A percentile compares a stretch with the other conserved stretches of the same genome.
Conservation (phyloP, 2,888 invertebrate species). For the Dendrolimus pini region DNA sequence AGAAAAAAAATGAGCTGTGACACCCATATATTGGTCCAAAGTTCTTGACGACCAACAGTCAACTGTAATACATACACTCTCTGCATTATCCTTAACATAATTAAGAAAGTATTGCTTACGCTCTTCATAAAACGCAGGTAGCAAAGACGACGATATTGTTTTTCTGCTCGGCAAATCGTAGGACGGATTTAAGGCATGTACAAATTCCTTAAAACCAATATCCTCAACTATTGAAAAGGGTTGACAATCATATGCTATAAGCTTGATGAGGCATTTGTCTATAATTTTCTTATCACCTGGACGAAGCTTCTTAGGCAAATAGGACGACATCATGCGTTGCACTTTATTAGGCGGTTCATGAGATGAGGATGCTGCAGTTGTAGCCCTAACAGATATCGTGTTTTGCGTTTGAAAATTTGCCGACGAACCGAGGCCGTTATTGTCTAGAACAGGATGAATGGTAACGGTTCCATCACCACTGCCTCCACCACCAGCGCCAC, state of each 20-base stretch:
- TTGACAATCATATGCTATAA: conserved; percentile 8
- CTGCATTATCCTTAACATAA: conserved; percentile 3
- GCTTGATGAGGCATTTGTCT: conserved; percentile 7
- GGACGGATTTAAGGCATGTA: conserved; percentile 8
- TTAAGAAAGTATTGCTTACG: conserved; percentile 3
- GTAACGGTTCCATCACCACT: too few species aligned
- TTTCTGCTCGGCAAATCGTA: conserved; percentile 9
- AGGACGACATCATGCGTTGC: conserved; percentile 4
- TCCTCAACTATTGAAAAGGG: conserved; percentile 7
- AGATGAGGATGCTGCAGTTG: too few species aligned
- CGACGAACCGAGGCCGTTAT: too few species aligned
- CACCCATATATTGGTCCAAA: conserved; percentile 5
- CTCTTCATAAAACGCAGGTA: conserved; percentile 4
- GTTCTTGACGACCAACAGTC: conserved; percentile 6
- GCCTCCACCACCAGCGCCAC: neutral
- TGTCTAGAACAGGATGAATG: too few species aligned
- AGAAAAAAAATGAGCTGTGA: conserved; percentile 3
- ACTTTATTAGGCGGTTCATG: conserved; percentile 1
- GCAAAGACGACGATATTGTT: conserved; percentile 6
- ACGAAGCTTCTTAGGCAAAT: conserved; percentile 5
- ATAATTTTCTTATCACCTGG: conserved; percentile 8
- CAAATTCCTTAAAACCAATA: conserved; percentile 9
- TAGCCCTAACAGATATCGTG: too few species aligned
- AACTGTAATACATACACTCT: conserved; percentile 5
- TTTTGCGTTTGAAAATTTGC: too few species aligned